A percentile compares a stretch with the other conserved stretches of the same genome.
Evolutionary conservation across 2,888 invertebrate species (phyloP).

Genomic region (Drosophila mettleri): DNA sequence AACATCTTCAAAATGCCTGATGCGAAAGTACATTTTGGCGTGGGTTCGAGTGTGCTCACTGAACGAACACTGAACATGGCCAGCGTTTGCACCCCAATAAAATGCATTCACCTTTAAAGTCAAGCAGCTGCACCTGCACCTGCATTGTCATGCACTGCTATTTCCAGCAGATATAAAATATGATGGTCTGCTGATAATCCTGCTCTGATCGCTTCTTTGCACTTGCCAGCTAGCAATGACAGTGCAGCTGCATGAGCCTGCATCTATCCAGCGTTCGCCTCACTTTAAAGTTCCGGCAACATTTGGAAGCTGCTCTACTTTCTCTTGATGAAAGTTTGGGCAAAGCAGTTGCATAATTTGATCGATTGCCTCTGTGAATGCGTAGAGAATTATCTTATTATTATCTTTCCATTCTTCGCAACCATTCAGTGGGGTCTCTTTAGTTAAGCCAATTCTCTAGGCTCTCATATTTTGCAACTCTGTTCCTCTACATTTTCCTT

Average conservation of each 20-base stretch:
- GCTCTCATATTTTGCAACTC: no score
- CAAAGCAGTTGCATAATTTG: neutral
- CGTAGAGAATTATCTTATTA: no score
- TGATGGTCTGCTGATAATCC: slow-evolving; percentile 63
- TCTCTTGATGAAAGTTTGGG: neutral
- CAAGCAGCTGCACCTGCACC: slow-evolving; percentile 15
- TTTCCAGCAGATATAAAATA: slow-evolving; percentile 61
- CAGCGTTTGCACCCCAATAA: neutral
- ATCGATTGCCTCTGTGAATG: neutral
- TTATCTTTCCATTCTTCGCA: no score
- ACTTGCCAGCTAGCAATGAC: slow-evolving; percentile 47
- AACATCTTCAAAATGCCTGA: slow-evolving; percentile 13
- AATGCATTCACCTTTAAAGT: slow-evolving; percentile 29
- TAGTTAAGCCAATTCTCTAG: no score
- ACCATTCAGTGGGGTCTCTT: no score
- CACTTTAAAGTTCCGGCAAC: no score
- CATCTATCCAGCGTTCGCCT: neutral
- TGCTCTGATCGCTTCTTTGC: neutral
- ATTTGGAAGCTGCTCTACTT: neutral
- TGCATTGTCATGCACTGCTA: slow-evolving; percentile 53
- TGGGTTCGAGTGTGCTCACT: neutral
- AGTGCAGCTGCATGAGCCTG: slow-evolving; percentile 30
- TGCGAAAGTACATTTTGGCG: slow-evolving; percentile 44
- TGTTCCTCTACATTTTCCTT: no score
- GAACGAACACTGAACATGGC: neutral